Evolutionary conservation across 1,140 invertebrate genomes (phyloP), one percentile per base, ranked within the genome.

Genomic region (Micrasema minimum): DNA sequence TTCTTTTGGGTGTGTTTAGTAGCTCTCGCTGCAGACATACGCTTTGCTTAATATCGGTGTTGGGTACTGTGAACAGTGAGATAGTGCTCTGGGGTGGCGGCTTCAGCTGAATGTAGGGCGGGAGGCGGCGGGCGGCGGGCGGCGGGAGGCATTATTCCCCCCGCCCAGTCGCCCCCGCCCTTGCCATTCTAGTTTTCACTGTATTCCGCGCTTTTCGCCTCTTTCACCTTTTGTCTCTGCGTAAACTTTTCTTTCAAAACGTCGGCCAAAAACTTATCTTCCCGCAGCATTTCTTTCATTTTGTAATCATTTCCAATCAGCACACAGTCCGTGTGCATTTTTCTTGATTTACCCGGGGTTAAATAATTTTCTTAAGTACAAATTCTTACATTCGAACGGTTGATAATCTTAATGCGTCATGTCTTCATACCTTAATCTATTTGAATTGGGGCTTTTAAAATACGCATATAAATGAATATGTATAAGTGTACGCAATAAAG

Each of bases 141-240:
- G 65, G 53, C 41, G 22, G 65, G 48, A 37, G 50, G 51, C 65
- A 67, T 67, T 67, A 67, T 67, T 67, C 65, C 65, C 65, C 50
- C 61, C 18, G 41, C 61, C 2, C 12, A 11, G 38, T 7, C 38
- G 61, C 50, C 65, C 18, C 48, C 65, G 50, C 62, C 62, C 61
- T 14, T 31, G 12, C 14, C 45, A 48, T 66, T 66, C 59, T 51
- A 51, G 37, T 61, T 61, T 43, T 37, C 57, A 31, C 18, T 51
- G 62, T 66, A 59, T 41, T 59, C 18, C 35, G 22, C 55, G 18
- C 55, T 59, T 31, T 59, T 59, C 55, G 37, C 35, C 55, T 38
- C 55, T 59, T 59, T 59, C 16, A 59, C 61, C 65, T 67, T 67
- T 67, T 67, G 65, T 67, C 65, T 55, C 35, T 16, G 23, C 5